Percentiles rank a stretch among this genome's conserved stretches.
These are phyloP conservation scores for Penelope pileata DNA, from an alignment of 2,113 vertebrate species.

Conservation along the genomic window DNA sequence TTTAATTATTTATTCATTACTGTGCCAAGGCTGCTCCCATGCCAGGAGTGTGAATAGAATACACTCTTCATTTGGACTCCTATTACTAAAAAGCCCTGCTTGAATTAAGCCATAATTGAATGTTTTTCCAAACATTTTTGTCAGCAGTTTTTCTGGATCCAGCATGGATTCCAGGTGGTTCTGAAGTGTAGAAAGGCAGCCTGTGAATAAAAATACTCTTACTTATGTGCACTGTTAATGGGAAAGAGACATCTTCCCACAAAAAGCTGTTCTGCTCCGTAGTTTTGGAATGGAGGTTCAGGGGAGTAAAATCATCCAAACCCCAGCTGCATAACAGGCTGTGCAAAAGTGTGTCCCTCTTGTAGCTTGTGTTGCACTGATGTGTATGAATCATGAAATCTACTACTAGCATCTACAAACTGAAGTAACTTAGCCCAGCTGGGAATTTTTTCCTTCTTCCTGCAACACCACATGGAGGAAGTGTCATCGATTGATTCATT, in stretches of 20 bases:
- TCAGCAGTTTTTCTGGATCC: neutral
- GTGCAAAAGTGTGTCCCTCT: neutral
- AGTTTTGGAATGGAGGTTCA: neutral
- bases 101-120: neutral
- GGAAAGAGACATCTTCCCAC: neutral
- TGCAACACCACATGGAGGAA: neutral
- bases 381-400: neutral
- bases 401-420: neutral
- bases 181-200: neutral
- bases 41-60: neutral
- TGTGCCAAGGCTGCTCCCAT: neutral
- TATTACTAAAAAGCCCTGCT: neutral
- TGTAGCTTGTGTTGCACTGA: accelerated
- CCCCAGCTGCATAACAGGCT: neutral
- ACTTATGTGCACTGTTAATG: neutral
- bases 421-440: neutral
- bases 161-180: neutral
- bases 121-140: neutral
- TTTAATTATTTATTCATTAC: neutral
- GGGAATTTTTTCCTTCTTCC: neutral
- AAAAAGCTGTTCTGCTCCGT: neutral
- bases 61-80: neutral
- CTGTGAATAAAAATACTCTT: neutral
- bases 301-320: neutral
- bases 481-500: neutral